Evolutionary conservation across 2,797 vertebrate species (phyloP).

Genomic region (Rachycentron canadum): DNA sequence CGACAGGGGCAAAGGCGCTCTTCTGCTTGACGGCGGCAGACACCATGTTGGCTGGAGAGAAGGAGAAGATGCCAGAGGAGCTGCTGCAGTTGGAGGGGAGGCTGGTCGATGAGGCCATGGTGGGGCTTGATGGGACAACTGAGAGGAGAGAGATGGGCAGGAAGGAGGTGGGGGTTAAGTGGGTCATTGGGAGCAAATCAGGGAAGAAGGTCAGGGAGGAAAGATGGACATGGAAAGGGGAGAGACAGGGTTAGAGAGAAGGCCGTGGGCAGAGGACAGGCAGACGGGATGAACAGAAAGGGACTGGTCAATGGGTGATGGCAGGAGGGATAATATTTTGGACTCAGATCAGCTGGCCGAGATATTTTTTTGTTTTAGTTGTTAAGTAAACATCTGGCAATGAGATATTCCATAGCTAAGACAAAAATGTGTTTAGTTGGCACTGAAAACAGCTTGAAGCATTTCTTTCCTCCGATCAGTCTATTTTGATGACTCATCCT

Average conservation of each 20-base stretch:
- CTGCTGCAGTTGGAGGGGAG: constrained; percentile 99
- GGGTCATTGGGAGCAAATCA: constrained; percentile 81
- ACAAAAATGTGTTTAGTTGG: constrained; percentile 58
- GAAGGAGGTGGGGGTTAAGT: constrained; percentile 54
- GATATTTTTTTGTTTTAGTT: constrained; percentile 32
- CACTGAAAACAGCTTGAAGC: constrained; percentile 47
- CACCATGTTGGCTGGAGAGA: constrained; percentile 99
- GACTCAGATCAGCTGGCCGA: constrained; percentile 73
- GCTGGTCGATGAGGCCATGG: constrained; percentile 98
- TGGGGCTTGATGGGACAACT: constrained; percentile 99
- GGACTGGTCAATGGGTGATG: constrained; percentile 84
- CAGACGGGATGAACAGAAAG: constrained; percentile 81
- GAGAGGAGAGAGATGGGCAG: constrained; percentile 61
- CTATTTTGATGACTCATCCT: constrained; percentile 73
- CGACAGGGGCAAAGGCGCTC: constrained; percentile 98
- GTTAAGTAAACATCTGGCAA: constrained; percentile 43
- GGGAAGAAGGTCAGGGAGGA: constrained; percentile 80
- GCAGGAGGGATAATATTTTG: constrained; percentile 74
- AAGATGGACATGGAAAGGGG: constrained; percentile 77
- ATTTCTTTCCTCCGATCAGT: constrained; percentile 35
- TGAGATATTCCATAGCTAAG: constrained; percentile 51
- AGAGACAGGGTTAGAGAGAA: constrained; percentile 77
- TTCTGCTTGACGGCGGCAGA: constrained; percentile 98
- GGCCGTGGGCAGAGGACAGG: constrained; percentile 80
- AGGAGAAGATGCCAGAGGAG: constrained; percentile 99